Percentiles rank a stretch among this genome's conserved stretches.
These are phyloP conservation scores for Odontamblyopus lacepedii DNA, from an alignment of 2,797 vertebrate species.

Conservation along the genomic window DNA sequence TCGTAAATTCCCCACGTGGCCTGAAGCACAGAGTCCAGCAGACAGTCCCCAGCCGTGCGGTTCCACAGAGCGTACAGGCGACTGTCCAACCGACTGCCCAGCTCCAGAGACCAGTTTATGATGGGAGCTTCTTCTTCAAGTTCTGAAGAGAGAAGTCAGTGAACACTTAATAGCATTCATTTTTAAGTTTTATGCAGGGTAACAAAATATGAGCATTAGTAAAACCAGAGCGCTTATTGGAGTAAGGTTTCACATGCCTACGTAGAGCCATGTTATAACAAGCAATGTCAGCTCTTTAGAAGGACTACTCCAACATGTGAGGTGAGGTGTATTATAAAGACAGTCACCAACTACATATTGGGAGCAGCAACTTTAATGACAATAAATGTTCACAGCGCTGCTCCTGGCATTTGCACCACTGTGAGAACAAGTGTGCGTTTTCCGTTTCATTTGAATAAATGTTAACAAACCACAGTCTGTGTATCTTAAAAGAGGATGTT, in stretches of 20 bases:
- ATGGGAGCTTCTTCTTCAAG: conserved; percentile 97
- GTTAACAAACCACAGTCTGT: too few relatives aligned
- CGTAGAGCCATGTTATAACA: not conserved
- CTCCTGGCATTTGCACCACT: too few relatives aligned
- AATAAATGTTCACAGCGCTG: too few relatives aligned
- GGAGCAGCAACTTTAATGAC: not conserved
- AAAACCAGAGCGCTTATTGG: not conserved
- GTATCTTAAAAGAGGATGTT: not conserved
- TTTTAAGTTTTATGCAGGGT: too few relatives aligned
- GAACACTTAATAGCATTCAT: not conserved
- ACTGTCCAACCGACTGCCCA: conserved; percentile 94
- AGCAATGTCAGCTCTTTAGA: not conserved
- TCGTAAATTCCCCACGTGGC: conserved; percentile 99
- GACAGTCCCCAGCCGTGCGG: conserved; percentile 95
- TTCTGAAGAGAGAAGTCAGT: conserved; percentile 71
- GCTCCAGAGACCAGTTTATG: conserved; percentile 98
- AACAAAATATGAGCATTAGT: too few relatives aligned
- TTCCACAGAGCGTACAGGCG: conserved; percentile 97
- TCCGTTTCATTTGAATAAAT: too few relatives aligned
- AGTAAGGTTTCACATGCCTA: not conserved
- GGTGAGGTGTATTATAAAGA: not conserved
- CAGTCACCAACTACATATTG: not conserved
- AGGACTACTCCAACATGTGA: not conserved
- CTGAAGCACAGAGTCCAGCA: conserved; percentile 96
- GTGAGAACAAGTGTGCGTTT: too few relatives aligned